Percentiles rank a stretch among this genome's conserved stretches.
phyloP scores from a whole-genome alignment of 2,113 vertebrate species.

The Tyto alba region DNA sequence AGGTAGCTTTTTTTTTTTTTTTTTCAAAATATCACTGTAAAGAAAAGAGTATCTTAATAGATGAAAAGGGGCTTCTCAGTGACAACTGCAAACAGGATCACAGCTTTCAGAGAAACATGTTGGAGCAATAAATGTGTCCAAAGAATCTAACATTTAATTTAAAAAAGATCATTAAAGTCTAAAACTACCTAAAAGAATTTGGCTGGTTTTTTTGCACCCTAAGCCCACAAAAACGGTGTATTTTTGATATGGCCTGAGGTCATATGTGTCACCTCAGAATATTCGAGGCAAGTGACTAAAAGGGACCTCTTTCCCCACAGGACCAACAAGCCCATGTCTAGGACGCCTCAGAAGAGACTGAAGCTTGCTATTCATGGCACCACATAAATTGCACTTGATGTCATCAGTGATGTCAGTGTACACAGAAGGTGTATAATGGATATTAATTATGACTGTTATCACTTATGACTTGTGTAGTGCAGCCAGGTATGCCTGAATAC shows the following conservation, averaged over 20 bases:
- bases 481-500: slow-evolving; percentile 58
- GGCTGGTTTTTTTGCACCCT: not conserved
- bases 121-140: not conserved
- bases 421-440: slow-evolving; percentile 59
- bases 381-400: slow-evolving; percentile 43
- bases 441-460: slow-evolving; percentile 66
- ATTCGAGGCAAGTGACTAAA: not conserved
- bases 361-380: not conserved
- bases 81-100: not conserved
- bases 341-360: not conserved
- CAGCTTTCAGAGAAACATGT: not conserved
- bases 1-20: not conserved
- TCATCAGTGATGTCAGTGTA: slow-evolving; percentile 47
- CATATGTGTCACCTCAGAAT: not conserved
- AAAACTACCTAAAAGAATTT: not conserved
- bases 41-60: not conserved
- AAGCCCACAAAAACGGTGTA: not conserved
- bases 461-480: slow-evolving; percentile 47
- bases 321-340: not conserved
- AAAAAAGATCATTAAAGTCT: not conserved
- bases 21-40: not conserved
- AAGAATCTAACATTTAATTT: not conserved
- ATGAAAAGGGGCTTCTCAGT: not conserved
- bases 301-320: not conserved
- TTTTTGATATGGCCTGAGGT: not conserved